Conservation (phyloP, 2,113 vertebrate genomes). For the Lophius piscatorius region DNA sequence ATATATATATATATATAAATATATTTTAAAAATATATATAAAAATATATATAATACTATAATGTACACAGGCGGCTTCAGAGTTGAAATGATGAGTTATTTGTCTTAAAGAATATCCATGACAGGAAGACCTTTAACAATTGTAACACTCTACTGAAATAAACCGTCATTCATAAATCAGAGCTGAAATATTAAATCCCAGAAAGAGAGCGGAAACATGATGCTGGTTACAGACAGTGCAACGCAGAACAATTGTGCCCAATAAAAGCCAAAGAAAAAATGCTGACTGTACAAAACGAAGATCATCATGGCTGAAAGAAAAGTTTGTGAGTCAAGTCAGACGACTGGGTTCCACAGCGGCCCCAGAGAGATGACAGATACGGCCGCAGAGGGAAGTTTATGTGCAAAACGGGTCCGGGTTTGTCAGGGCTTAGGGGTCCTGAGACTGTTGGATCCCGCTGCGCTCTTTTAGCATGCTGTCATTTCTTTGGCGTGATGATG, state of each 20-base stretch:
- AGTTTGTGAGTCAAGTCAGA: conserved; percentile 35
- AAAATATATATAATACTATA: too few relatives aligned
- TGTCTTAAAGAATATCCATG: neutral
- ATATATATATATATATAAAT: too few relatives aligned
- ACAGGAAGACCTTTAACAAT: neutral
- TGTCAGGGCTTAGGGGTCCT: conserved; percentile 57
- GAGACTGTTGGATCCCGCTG: conserved; percentile 34
- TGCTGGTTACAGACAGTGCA: neutral
- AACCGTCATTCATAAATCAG: neutral
- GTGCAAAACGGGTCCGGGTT: conserved; percentile 57
- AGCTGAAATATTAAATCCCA: neutral
- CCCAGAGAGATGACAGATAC: conserved; percentile 46
- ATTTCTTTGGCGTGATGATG: conserved; percentile 63
- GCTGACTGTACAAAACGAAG: conserved; percentile 12
- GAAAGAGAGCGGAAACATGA: conserved; percentile 2
- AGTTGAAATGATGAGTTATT: neutral
- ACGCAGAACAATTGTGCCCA: neutral
- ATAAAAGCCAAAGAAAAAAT: conserved; percentile 17
- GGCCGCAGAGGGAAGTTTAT: conserved; percentile 45
- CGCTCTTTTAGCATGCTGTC: conserved; percentile 51
- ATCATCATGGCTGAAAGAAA: conserved; percentile 14
- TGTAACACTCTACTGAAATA: neutral
- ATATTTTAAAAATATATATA: too few relatives aligned
- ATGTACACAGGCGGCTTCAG: neutral
- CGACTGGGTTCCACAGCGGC: conserved; percentile 20